phyloP scores from a whole-genome alignment of 2,113 vertebrate species.

The Parus major region DNA sequence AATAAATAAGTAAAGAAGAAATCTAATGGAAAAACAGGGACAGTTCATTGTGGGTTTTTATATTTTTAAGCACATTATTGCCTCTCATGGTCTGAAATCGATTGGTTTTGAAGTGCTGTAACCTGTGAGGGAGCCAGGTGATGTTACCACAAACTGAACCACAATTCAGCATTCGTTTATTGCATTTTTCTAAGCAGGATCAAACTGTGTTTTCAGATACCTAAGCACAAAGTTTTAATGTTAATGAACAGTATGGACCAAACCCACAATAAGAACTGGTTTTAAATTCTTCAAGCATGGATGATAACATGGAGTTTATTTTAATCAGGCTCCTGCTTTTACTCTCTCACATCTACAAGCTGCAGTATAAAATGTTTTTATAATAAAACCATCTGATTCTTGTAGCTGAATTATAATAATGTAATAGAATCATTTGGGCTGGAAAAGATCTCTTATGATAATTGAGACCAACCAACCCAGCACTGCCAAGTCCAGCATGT shows the following conservation, averaged over 20 bases:
- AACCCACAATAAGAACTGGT: not conserved
- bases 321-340: not conserved
- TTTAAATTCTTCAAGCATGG: not conserved
- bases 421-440: not conserved
- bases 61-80: not conserved
- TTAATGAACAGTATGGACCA: not conserved
- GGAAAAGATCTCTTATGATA: not conserved
- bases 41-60: not conserved
- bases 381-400: not conserved
- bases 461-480: not conserved
- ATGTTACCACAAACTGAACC: not conserved
- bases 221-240: not conserved
- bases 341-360: not conserved
- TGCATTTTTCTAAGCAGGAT: not conserved
- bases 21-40: not conserved
- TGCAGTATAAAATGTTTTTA: not conserved
- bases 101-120: not conserved
- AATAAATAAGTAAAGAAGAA: not conserved
- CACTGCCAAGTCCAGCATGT: not conserved
- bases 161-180: not conserved
- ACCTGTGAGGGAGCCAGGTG: not conserved
- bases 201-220: not conserved
- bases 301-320: not conserved
- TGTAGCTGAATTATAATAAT: not conserved
- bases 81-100: not conserved